Percentiles rank a stretch among this genome's conserved stretches.
These are phyloP conservation scores for Aethina tumida DNA, from an alignment of 1,140 invertebrate genomes.

Conservation along the genomic window DNA sequence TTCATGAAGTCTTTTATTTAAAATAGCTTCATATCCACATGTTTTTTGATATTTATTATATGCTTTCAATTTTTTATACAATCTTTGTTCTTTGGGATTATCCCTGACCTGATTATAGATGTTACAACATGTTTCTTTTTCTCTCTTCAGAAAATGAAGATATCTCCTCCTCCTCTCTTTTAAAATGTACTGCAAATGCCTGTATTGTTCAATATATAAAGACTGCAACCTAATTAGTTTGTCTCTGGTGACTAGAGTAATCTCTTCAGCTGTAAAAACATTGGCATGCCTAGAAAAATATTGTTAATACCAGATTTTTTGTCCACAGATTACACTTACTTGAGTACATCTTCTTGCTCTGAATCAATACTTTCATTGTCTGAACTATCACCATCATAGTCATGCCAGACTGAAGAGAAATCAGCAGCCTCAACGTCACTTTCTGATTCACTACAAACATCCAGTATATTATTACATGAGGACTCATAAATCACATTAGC, in stretches of 20 bases:
- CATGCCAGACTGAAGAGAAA: slow-evolving; percentile 53
- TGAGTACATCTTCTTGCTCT: slow-evolving; percentile 64
- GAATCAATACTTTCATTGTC: slow-evolving; percentile 70
- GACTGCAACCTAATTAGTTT: slow-evolving; percentile 70
- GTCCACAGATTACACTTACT: slow-evolving; percentile 55
- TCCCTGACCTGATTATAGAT: slow-evolving; percentile 60
- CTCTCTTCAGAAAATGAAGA: slow-evolving; percentile 58
- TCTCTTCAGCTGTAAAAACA: slow-evolving; percentile 80
- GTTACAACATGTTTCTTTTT: slow-evolving; percentile 75
- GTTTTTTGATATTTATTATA: slow-evolving; percentile 66
- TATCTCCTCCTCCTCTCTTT: slow-evolving; percentile 66
- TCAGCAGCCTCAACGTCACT: slow-evolving; percentile 58
- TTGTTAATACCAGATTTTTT: slow-evolving; percentile 7
- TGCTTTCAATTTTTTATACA: slow-evolving; percentile 72
- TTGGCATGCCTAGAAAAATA: slow-evolving; percentile 62
- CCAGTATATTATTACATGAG: slow-evolving; percentile 48
- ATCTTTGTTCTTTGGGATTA: slow-evolving; percentile 56
- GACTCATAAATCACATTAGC: slow-evolving; percentile 42
- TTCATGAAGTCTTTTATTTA: slow-evolving; percentile 70
- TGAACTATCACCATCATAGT: slow-evolving; percentile 57
- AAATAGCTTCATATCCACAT: slow-evolving; percentile 68
- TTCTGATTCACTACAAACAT: slow-evolving; percentile 61
- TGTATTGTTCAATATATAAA: slow-evolving; percentile 76
- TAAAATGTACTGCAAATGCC: slow-evolving; percentile 59
- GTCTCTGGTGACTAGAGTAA: slow-evolving; percentile 62